Base-by-base conservation (phyloP, 2,113 vertebrate species). In the Prochilodus magdalenae region DNA sequence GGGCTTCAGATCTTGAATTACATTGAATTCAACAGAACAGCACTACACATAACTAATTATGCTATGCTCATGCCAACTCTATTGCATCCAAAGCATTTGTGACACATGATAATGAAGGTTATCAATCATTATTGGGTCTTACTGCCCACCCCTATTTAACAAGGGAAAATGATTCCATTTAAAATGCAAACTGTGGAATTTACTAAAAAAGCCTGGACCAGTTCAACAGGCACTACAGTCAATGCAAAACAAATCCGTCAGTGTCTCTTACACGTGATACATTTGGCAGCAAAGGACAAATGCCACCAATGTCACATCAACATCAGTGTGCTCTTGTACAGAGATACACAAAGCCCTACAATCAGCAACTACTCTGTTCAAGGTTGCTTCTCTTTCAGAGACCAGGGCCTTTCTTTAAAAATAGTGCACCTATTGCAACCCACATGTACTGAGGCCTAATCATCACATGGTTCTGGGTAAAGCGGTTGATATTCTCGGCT, bases 341-440 rank as follows among this genome's bases (percentile, higher is more conserved):
- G 57, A 20, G 47, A 1, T 47, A 75, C 18, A 55, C 30, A 82
- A 71, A 6, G 5, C 53, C 22, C 63, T 70, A 67, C 73, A 85
- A 70, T 29, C 60, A 67, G 66, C 69, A 81, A 67, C 73, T 59
- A 44, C 36, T 74, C 59, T 49, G 49, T 59, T 62, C 49, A 67
- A 73, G 65, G 59, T 36, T 79, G 65, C 53, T 69, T 63, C 66
- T 53, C n/a, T 72, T 82, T 77, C 8, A 62, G 60, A 5, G 47
- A 26, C 44, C 73, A 71, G 47, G 36, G 55, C 14, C 36, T 69
- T 82, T 63, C 51, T 72, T 62, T 47, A 60, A 16, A 80, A 30
- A 5, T 33, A 36, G 18, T 40, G 65, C 70, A 53, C 65, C 16
- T 40, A 75, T 65, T 57, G 57, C 53, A 77, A 79, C 71, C n/a